These are phyloP conservation scores for Chrysomela aeneicollis DNA, from an alignment of 2,888 invertebrate genomes.

Conservation along the genomic window DNA sequence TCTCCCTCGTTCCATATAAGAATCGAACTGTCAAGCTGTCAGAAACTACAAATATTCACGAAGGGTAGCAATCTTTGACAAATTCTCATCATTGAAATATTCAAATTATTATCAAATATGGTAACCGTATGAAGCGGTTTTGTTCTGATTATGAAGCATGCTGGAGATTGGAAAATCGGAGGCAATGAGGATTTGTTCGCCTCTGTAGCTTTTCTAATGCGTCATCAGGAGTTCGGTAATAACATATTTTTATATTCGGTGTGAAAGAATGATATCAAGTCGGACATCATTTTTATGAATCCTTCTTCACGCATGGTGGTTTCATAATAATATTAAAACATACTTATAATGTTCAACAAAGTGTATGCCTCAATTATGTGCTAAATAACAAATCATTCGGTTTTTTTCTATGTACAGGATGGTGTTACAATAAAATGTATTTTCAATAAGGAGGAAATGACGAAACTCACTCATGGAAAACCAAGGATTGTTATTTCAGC, in stretches of 20 bases:
- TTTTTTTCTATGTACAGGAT: conserved; percentile 51
- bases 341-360: conserved; percentile 52
- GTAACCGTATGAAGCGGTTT: no score
- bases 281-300: background rate
- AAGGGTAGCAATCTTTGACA: background rate
- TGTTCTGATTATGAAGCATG: no score
- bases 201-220: no score
- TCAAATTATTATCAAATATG: background rate
- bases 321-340: conserved; percentile 32
- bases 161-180: no score
- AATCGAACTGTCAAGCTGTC: background rate
- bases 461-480: conserved; percentile 47
- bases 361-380: conserved; percentile 54
- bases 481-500: conserved; percentile 47
- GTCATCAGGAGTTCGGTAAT: no score
- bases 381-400: conserved; percentile 53
- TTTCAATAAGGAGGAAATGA: conserved; percentile 55
- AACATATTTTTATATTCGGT: background rate
- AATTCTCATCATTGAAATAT: background rate
- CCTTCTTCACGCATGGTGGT: background rate
- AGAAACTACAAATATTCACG: background rate
- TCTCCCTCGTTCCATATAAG: background rate
- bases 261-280: background rate
- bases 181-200: no score
- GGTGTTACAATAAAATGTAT: conserved; percentile 52